Evolutionary conservation across 2,888 invertebrate genomes (phyloP), one percentile per base, ranked within the genome.

Genomic region (Polylopha cassiicola): DNA sequence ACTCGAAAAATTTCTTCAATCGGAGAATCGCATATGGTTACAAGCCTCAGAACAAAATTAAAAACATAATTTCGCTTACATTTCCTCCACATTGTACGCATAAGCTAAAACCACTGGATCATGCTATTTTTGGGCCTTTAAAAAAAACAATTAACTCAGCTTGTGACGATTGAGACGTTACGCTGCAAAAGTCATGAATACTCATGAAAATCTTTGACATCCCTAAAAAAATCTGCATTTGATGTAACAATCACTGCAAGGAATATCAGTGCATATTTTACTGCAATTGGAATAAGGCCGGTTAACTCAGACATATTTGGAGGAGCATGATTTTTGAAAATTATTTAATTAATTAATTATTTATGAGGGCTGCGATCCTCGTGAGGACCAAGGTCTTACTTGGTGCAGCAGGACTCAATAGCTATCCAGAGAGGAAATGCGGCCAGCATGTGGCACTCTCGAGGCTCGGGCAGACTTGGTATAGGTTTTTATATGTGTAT

Each of bases 11-110:
- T n/a, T n/a, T n/a, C n/a, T n/a, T n/a, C n/a, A n/a, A n/a, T n/a
- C n/a, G n/a, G n/a, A n/a, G n/a, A n/a, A n/a, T n/a, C n/a, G n/a
- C n/a, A n/a, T n/a, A n/a, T n/a, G n/a, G n/a, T n/a, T n/a, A n/a
- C n/a, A n/a, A n/a, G n/a, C n/a, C n/a, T n/a, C n/a, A n/a, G n/a
- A n/a, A n/a, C 33, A 59, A 53, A 50, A 50, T 58, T 6, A 53
- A 59, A 46, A 59, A 62, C 1, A 55, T 72, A 10, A 44, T 59
- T 34, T 21, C 39, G 8, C 6, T 46, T 0, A 39, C 48, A 6
- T 37, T 46, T 59, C 61, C 63, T 3, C 63, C 65, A 6, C 68
- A 71, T 39, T 64, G 63, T 39, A 54, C 56, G 4, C 70, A 71
- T 37, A 62, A 57, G 33, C 37, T 71, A 13, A 68, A 70, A 39